phyloP scores from a whole-genome alignment of 2,113 vertebrate species.

The Centropristis striata region DNA sequence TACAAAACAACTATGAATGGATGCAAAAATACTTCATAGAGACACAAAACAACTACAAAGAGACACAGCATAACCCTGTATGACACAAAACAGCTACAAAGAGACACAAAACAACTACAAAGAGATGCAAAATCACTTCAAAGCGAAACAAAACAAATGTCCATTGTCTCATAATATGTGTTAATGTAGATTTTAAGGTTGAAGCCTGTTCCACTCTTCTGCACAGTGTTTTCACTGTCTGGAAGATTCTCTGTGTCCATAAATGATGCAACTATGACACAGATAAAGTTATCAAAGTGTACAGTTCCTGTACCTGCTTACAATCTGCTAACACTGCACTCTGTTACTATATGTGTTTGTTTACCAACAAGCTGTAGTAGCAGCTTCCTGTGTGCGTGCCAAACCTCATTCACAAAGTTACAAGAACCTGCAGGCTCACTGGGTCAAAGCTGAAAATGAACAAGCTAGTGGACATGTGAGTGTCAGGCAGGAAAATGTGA shows the following conservation, averaged over 20 bases:
- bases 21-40: no score
- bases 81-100: no score
- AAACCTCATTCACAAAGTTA: not conserved
- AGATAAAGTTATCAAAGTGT: slow-evolving; percentile 1
- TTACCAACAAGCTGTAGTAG: slow-evolving; percentile 22
- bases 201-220: not conserved
- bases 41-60: no score
- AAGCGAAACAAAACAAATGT: no score
- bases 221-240: not conserved
- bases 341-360: slow-evolving; percentile 37
- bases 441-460: not conserved
- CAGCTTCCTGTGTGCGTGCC: not conserved
- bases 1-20: no score
- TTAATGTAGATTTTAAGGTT: no score
- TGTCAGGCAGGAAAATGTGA: not conserved
- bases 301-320: slow-evolving; percentile 9
- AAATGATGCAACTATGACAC: slow-evolving; percentile 15
- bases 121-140: no score
- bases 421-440: not conserved
- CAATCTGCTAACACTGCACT: slow-evolving; percentile 23
- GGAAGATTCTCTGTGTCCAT: not conserved
- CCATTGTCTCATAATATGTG: no score
- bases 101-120: no score
- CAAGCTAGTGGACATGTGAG: not conserved
- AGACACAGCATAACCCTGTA: no score